Percentiles rank a stretch among this genome's conserved stretches.
Conservation (phyloP, 2,113 vertebrate genomes). For the cattle (Bos taurus) region ARS-UCD2.0 NC_037354.1:11099501-11100000, state of each 20-base stretch:
- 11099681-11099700: not conserved
- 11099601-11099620: not conserved
- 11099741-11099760: not conserved
- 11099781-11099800: not conserved
- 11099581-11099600: not conserved
- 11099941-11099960: conserved; percentile 65
- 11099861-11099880: not conserved
- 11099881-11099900: conserved; percentile 56
- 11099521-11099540: not conserved
- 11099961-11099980: conserved; percentile 54
- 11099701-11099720: not conserved
- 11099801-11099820: conserved; percentile 22
- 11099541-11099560: not conserved
- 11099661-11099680: not conserved
- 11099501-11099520: not conserved
- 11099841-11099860: conserved; percentile 54
- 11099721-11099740: not conserved
- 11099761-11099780: not conserved
- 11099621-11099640: not conserved
- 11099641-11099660: not conserved
- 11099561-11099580: not conserved
- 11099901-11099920: conserved; percentile 58
- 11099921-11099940: conserved; percentile 53
- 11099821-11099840: conserved; percentile 26
- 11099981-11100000: conserved; percentile 39